Conservation (phyloP, 2,113 vertebrate genomes). For the Cyphomyrus discorhynchus region DNA sequence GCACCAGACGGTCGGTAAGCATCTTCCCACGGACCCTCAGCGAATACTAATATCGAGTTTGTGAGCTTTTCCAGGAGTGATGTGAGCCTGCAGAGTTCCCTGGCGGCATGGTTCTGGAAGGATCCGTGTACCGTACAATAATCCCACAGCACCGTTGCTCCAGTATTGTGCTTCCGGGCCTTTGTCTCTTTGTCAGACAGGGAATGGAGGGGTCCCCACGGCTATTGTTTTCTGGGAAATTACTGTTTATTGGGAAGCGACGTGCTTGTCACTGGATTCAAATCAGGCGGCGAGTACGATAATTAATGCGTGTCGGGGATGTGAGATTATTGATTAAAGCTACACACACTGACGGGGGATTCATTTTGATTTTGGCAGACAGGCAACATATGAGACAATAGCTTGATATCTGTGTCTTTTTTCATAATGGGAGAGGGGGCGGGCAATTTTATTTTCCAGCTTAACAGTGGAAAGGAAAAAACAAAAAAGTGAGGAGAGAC, state of each 20-base stretch:
- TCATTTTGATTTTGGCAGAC: constrained; percentile 56
- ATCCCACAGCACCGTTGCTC: not conserved
- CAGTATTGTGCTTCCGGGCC: not conserved
- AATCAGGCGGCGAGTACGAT: constrained; percentile 43
- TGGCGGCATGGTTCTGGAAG: not conserved
- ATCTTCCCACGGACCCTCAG: not conserved
- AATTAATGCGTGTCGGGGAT: constrained; percentile 48
- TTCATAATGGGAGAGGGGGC: not conserved
- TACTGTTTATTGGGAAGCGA: not conserved
- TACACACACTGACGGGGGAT: constrained; percentile 49
- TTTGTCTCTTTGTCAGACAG: not conserved
- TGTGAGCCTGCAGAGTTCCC: not conserved
- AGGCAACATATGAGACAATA: constrained; percentile 40
- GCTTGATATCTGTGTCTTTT: constrained; percentile 24
- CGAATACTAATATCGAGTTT: not conserved
- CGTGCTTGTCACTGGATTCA: not conserved
- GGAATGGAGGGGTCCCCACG: not conserved
- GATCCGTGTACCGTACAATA: not conserved
- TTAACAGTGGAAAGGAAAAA: not conserved
- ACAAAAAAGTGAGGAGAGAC: not conserved
- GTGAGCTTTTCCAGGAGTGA: not conserved
- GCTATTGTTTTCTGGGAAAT: not conserved
- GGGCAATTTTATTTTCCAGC: not conserved
- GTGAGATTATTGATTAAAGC: constrained; percentile 57
- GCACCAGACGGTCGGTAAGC: not conserved